Conservation (phyloP, 2,888 invertebrate species). For the Diaprepes abbreviatus region DNA sequence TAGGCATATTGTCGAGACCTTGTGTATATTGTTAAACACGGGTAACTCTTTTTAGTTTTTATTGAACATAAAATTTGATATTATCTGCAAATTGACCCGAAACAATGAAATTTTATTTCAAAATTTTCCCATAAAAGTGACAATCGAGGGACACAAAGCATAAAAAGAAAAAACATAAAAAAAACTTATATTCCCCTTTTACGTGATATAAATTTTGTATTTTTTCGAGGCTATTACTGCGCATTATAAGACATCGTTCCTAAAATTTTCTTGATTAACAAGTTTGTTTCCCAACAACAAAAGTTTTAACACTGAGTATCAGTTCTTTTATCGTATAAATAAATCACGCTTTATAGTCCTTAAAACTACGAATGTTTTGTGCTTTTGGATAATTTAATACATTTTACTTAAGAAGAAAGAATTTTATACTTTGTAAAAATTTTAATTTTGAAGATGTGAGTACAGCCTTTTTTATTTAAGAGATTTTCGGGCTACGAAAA, state of each 20-base stretch:
- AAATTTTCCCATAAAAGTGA: constrained; percentile 17
- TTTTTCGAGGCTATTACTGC: constrained; percentile 11
- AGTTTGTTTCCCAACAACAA: constrained; percentile 21
- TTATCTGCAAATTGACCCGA: constrained; percentile 14
- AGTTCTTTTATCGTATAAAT: constrained; percentile 26
- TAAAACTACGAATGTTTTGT: constrained; percentile 9
- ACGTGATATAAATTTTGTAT: constrained; percentile 23
- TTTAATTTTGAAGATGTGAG: background rate
- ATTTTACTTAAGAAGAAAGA: background rate
- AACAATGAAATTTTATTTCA: constrained; percentile 13
- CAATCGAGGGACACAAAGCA: constrained; percentile 19
- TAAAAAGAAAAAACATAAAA: constrained; percentile 22
- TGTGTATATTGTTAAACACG: background rate
- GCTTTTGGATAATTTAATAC: constrained; percentile 1
- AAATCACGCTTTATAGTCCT: constrained; percentile 23
- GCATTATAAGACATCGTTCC: constrained; percentile 19
- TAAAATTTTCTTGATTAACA: constrained; percentile 27
- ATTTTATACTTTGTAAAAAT: background rate
- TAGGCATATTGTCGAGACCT: background rate
- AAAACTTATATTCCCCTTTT: constrained; percentile 15
- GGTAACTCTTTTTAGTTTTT: constrained; percentile 7
- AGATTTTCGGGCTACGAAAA: constrained; percentile 10
- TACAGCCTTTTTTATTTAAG: constrained; percentile 4
- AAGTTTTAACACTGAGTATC: constrained; percentile 19
- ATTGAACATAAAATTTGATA: constrained; percentile 16